Evolutionary conservation across 2,888 invertebrate species (phyloP).

Genomic region (Rhabditoides inermis): DNA sequence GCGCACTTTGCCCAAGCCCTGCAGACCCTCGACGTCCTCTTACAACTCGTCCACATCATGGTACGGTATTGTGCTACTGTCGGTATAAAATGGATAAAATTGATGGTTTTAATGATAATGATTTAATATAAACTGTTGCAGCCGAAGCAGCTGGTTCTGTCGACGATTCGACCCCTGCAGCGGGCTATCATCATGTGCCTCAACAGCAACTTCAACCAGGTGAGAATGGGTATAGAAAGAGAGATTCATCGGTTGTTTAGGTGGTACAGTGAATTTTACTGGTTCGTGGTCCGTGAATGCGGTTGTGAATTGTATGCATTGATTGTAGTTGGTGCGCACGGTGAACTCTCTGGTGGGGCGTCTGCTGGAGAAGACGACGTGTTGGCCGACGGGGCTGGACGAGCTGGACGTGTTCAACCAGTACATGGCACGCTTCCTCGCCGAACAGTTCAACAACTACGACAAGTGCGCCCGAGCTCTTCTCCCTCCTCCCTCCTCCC

Average conservation of each 20-base stretch:
- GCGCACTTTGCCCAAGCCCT: constrained; percentile 17
- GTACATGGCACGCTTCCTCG: constrained; percentile 69
- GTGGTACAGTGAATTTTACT: too few relatives aligned
- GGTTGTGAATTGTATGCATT: background rate
- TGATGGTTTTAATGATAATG: background rate
- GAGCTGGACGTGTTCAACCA: constrained; percentile 82
- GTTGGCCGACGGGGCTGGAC: constrained; percentile 70
- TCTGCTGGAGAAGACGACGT: constrained; percentile 66
- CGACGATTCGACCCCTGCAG: constrained; percentile 77
- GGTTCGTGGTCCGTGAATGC: too few relatives aligned
- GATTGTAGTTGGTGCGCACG: constrained; percentile 58
- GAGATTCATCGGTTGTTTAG: too few relatives aligned
- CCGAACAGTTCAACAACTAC: constrained; percentile 74
- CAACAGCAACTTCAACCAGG: too few relatives aligned
- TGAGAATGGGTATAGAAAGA: too few relatives aligned
- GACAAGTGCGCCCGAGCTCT: constrained; percentile 72
- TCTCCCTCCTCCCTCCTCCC: too few relatives aligned
- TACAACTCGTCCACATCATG: constrained; percentile 10
- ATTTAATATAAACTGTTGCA: constrained; percentile 22
- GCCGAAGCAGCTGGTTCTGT: constrained; percentile 74
- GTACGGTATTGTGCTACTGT: too few relatives aligned
- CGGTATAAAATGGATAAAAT: too few relatives aligned
- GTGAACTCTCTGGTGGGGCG: constrained; percentile 79
- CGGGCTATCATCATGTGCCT: constrained; percentile 75
- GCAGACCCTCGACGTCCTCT: constrained; percentile 18